These are phyloP conservation scores for Catostomus latipinnis DNA, from an alignment of 2,797 vertebrate genomes.

Conservation along the genomic window DNA sequence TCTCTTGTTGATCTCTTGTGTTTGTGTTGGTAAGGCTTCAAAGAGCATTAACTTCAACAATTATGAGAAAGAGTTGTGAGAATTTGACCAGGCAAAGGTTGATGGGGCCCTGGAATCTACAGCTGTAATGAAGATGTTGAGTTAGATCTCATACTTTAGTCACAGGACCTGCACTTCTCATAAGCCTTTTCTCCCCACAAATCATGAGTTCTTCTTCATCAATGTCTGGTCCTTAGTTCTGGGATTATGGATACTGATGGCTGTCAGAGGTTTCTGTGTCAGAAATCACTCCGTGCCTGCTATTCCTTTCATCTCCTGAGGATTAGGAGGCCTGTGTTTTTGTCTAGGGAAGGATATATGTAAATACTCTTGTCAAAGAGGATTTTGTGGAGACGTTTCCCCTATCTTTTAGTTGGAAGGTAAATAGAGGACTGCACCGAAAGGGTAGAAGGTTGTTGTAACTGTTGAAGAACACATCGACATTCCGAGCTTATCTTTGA, in stretches of 20 bases:
- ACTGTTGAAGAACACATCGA: conserved; percentile 63
- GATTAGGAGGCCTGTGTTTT: conserved; percentile 75
- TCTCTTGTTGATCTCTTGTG: conserved; percentile 29
- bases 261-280: conserved; percentile 69
- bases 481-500: conserved; percentile 69
- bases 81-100: conserved; percentile 27
- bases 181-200: conserved; percentile 55
- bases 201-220: conserved; percentile 63
- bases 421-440: conserved; percentile 56
- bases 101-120: conserved; percentile 66
- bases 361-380: conserved; percentile 72
- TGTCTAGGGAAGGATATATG: conserved; percentile 67
- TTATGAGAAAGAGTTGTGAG: conserved; percentile 36
- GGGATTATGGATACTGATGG: conserved; percentile 67
- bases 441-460: conserved; percentile 54
- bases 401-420: conserved; percentile 49
- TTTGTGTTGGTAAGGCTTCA: conserved; percentile 50
- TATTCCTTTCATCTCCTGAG: conserved; percentile 76
- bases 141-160: conserved; percentile 58
- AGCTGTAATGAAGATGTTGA: conserved; percentile 67
- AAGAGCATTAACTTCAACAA: conserved; percentile 33
- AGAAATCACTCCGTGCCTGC: conserved; percentile 64
- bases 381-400: conserved; percentile 68
- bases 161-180: conserved; percentile 33
- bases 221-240: conserved; percentile 65